Evolutionary conservation across 2,888 invertebrate species (phyloP), one percentile per base, ranked within the genome.

Genomic region (Cantharis nigra): DNA sequence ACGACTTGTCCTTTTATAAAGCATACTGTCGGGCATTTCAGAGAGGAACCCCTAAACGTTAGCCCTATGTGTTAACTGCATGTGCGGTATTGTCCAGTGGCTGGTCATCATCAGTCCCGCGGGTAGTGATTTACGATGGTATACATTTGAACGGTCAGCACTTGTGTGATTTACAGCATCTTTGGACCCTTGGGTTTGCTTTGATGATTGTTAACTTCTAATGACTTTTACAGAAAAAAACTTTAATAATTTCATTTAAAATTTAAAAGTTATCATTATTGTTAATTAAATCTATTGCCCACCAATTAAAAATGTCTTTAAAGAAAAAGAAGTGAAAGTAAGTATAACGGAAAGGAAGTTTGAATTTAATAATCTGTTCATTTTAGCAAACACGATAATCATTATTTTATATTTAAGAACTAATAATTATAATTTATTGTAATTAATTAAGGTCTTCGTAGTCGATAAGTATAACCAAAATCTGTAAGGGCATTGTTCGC

Each of bases 1-100:
- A 72, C 30, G 65, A 65, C 64, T 26, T 72, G 63, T 64, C 72
- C 72, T 65, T 72, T 63, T 30, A 71, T 30, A 18, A 65, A 67
- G 18, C 65, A 67, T 72, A 65, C 65, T 63, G 64, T 64, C 63
- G 72, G 28, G 30, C 20, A 20, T 72, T 72, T 72, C 18, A 30
- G 72, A 64, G 63, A 71, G 30, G 28, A 28, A 33, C 63, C 63
- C 30, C 65, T 70, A 33, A 33, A 33, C 49, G 20, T 18, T 70
- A 20, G 18, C 16, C 49, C 33, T 70, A 49, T 67, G 65, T 67
- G 65, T 67, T 67, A 67, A 67, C 65, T 23, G 65, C 20, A 67
- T 67, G 65, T 82, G 83, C 85, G 83, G 84, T 85, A 85, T 86
- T 87, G 87, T 87, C 86, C 87, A 81, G 85, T 85, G 87, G 87